phyloP scores from a whole-genome alignment of 2,888 invertebrate genomes.

The Mythimna impura region DNA sequence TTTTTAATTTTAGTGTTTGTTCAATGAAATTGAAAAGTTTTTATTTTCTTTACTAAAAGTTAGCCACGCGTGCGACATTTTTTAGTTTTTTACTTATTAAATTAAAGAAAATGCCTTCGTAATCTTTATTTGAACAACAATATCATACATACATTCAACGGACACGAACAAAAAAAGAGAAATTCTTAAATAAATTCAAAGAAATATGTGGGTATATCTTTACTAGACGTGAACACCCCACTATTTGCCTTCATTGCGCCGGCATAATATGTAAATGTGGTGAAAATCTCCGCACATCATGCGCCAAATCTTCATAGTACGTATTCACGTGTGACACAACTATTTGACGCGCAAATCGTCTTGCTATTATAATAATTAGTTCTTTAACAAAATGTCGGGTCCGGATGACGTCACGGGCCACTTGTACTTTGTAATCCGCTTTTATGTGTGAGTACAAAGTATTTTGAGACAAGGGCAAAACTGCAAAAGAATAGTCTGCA shows the following conservation, averaged over 20 bases:
- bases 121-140: background rate
- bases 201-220: background rate
- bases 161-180: conserved; percentile 2
- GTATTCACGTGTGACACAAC: conserved; percentile 42
- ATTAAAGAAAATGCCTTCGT: background rate
- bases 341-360: conserved; percentile 29
- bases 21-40: background rate
- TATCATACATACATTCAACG: background rate
- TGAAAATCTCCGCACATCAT: conserved; percentile 52
- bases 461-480: conserved; percentile 12
- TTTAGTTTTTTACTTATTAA: background rate
- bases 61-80: background rate
- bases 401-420: conserved; percentile 54
- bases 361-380: conserved; percentile 46
- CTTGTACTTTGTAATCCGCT: conserved; percentile 36
- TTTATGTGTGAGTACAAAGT: conserved; percentile 37
- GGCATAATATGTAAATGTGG: conserved; percentile 63
- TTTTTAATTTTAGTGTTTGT: background rate
- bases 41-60: background rate
- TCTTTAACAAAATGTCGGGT: conserved; percentile 25
- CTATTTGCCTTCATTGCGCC: conserved; percentile 47
- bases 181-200: conserved; percentile 17
- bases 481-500: background rate
- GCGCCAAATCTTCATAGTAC: conserved; percentile 58
- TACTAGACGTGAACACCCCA: conserved; percentile 19